Evolutionary conservation across 2,888 invertebrate species (phyloP).

Genomic region (Limenitis arthemis): DNA sequence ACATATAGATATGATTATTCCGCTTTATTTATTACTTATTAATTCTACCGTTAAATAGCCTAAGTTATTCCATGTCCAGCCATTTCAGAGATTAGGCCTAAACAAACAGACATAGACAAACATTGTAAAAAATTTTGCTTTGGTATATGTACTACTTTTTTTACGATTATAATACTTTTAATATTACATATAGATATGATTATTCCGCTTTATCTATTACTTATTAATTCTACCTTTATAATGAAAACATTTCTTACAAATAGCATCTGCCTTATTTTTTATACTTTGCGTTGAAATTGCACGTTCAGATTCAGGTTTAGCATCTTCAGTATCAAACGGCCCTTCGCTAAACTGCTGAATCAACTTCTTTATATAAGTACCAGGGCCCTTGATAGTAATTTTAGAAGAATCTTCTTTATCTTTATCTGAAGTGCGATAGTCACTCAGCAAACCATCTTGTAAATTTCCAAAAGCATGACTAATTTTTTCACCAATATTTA

Average conservation of each 20-base stretch:
- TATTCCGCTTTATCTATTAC: not conserved
- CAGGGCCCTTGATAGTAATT: constrained; percentile 58
- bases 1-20: not conserved
- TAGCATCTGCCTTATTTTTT: constrained; percentile 60
- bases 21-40: constrained; percentile 33
- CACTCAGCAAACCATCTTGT: constrained; percentile 44
- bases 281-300: constrained; percentile 48
- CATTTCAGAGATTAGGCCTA: too few relatives aligned
- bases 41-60: constrained; percentile 58
- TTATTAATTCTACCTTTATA: constrained; percentile 62
- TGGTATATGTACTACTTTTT: too few relatives aligned
- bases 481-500: constrained; percentile 51
- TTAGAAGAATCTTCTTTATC: constrained; percentile 39
- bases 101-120: too few relatives aligned
- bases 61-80: too few relatives aligned
- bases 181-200: too few relatives aligned
- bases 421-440: constrained; percentile 31
- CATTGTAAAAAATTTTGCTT: too few relatives aligned
- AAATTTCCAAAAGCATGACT: constrained; percentile 52
- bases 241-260: constrained; percentile 67
- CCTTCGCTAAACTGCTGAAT: constrained; percentile 68
- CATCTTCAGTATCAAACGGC: constrained; percentile 52
- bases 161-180: too few relatives aligned
- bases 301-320: constrained; percentile 54
- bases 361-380: constrained; percentile 61